Evolutionary conservation across 2,888 invertebrate genomes (phyloP), one percentile per base, ranked within the genome.

Genomic region (Pandemis corylana): DNA sequence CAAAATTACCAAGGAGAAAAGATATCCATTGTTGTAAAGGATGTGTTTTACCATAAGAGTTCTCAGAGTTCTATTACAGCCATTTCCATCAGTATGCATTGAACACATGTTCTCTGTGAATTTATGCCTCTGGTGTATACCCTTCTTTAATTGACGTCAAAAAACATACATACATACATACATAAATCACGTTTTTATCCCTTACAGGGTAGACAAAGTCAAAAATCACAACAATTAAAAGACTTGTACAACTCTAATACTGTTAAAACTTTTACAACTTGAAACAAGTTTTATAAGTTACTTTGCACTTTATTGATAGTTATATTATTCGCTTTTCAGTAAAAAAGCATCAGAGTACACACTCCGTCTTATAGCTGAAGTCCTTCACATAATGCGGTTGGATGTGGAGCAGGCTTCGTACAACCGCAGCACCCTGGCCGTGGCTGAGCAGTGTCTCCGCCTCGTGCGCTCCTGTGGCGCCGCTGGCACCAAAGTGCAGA

Each of bases 281-380:
- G 28, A 36, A 36, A 36, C 2, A 36, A 36, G 46, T 46, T 46
- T 10, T 46, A 46, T 12, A 6, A n/a, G 13, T 51, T 51, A 51
- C n/a, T n/a, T 51, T n/a, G n/a, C 51, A 5, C 51, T 51, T n/a
- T 9, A 9, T 49, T 9, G 12, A 49, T 13, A 53, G 49, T 44
- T 9, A 49, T 76, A 49, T 36, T 10, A 44, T 64, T 49, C 20
- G 15, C 20, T 42, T 49, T 62, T 44, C 86, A 95, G 95, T 41
- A 95, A 95, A 87, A 94, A 94, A 80, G 94, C 94, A 42, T 94
- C 95, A 2, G 94, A 94, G 79, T 94, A 95, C 78, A 94, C 94
- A 2, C 84, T 95, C 76, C 87, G 94, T 1, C 87, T 95, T 0
- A 94, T 95, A 82, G 94, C 94, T 4, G 94, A 95, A 87, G 94